Conservation (phyloP, 2,113 vertebrate genomes). For the Zootoca vivipara region DNA sequence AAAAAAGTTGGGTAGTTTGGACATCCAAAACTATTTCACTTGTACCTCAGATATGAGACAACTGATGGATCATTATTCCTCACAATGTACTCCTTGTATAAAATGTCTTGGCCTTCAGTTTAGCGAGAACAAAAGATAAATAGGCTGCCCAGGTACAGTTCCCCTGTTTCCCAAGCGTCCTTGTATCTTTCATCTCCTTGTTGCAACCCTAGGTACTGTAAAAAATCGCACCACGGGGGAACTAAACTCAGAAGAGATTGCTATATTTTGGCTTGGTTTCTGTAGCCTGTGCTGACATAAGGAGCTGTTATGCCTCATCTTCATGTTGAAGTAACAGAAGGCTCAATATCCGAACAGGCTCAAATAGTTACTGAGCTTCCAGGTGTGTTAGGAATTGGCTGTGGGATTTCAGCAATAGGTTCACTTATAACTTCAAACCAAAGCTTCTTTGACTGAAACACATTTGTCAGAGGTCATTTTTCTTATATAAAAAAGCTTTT, state of each 20-base stretch:
- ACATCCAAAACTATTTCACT: background rate
- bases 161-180: background rate
- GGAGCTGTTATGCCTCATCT: background rate
- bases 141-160: background rate
- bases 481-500: background rate
- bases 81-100: background rate
- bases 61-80: background rate
- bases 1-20: background rate
- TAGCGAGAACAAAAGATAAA: background rate
- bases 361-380: background rate
- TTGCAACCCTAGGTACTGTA: background rate
- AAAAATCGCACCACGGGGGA: background rate
- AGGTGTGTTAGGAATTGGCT: background rate
- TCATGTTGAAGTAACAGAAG: background rate
- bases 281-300: background rate
- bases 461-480: background rate
- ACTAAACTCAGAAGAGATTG: background rate
- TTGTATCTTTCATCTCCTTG: background rate
- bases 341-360: background rate
- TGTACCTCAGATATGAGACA: background rate
- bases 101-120: background rate
- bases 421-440: background rate
- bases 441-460: background rate
- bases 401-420: background rate
- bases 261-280: background rate